Base-by-base conservation (phyloP, 1,140 invertebrate species). In the Planococcus citri region DNA sequence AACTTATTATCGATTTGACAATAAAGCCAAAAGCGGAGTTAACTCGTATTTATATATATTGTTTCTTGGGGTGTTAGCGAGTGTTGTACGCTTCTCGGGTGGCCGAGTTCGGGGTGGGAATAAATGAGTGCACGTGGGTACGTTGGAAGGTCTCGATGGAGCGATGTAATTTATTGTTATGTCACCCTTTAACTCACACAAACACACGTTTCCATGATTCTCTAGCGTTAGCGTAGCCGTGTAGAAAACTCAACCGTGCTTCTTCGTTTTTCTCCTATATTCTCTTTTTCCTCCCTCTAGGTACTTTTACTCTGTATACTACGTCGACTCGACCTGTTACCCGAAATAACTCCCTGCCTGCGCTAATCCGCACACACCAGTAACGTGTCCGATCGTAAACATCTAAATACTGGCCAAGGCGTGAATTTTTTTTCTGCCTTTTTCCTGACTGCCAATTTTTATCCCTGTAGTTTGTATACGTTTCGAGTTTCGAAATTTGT, bases 131-230 rank as follows among this genome's bases (percentile, higher is more conserved):
- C 60, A 64, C 60, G 60, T 64, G 60, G 60, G 60, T 64, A 64
- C 60, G 22, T 24, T 64, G 60, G 60, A 64, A 64, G 60, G 60
- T 64, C 60, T 64, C 60, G 25, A 64, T 64, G 60, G 60, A 64
- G 60, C 60, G 60, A 64, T 64, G 60, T 64, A 64, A 64, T 64
- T 64, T 64, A 64, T 64, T 64, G 60, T 64, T 64, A 64, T 64
- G 60, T 64, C 60, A 64, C 60, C 60, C 60, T 64, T 27, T 64
- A 27, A 64, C 60, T 64, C 60, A 27, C 25, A 64, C 60, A 64
- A 64, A 64, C 60, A 64, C 60, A 64, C 60, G 60, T 64, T 64
- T 25, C 3, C 60, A 10, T 64, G n/a, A n/a, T n/a, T n/a, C 9
- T 4, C 12, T 2, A 14, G 41, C 41, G 10, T 37, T 6, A 37